Evolutionary conservation across 2,113 vertebrate species (phyloP).

Genomic region (Rhagologus leucostigma): DNA sequence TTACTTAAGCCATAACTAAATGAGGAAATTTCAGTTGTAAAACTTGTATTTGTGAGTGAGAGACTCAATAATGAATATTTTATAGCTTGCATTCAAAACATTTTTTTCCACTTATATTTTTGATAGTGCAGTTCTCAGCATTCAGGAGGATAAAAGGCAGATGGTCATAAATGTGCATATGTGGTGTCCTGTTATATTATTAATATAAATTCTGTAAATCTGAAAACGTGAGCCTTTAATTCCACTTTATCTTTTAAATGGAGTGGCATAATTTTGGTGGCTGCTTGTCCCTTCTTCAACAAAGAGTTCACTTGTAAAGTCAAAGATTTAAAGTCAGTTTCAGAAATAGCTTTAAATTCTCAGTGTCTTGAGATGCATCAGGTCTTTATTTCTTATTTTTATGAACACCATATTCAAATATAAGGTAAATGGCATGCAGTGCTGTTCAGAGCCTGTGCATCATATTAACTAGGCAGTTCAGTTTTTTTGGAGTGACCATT

Average conservation of each 20-base stretch:
- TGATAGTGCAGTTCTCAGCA: not conserved
- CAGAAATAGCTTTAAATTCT: slow-evolving; percentile 14
- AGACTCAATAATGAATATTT: not conserved
- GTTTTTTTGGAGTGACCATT: not conserved
- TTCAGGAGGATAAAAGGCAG: not conserved
- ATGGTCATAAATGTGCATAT: not conserved
- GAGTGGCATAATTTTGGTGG: not conserved
- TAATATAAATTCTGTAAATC: not conserved
- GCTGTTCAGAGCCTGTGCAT: not conserved
- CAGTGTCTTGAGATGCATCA: not conserved
- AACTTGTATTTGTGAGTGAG: not conserved
- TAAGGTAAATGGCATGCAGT: not conserved
- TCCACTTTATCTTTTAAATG: not conserved
- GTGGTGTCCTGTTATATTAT: not conserved
- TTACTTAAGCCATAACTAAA: not conserved
- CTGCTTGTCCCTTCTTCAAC: not conserved
- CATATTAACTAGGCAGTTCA: not conserved
- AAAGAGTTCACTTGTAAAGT: not conserved
- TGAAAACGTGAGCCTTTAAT: not conserved
- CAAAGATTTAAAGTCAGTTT: not conserved
- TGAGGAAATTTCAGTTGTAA: not conserved
- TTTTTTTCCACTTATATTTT: not conserved
- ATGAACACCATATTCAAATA: not conserved
- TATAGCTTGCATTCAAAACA: not conserved
- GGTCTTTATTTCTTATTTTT: not conserved